phyloP scores from a whole-genome alignment of 2,797 vertebrate species.

The Margarornis squamiger region DNA sequence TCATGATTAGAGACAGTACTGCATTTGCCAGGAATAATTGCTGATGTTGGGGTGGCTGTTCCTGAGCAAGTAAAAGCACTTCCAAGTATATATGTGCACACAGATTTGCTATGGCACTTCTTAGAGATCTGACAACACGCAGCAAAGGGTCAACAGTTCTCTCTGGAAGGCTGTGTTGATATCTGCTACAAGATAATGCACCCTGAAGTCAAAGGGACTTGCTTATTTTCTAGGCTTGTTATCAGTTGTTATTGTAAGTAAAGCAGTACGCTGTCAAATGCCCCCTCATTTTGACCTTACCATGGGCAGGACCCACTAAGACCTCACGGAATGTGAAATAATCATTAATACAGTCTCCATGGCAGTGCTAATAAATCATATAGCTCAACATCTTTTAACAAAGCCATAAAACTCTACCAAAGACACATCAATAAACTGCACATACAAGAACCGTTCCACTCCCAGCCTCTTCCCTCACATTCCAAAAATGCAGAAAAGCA shows the following conservation, averaged over 20 bases:
- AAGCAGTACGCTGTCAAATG: conserved; percentile 40
- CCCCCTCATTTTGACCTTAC: conserved; percentile 43
- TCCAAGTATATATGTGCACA: background rate
- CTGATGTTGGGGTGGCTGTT: background rate
- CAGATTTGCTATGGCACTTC: background rate
- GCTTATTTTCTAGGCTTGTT: conserved; percentile 31
- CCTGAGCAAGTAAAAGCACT: background rate
- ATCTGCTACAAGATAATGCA: conserved; percentile 43
- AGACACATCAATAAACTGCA: conserved; percentile 23
- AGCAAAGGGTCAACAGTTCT: conserved; percentile 52
- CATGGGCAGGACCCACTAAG: conserved; percentile 34
- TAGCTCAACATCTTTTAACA: background rate
- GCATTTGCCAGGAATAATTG: background rate
- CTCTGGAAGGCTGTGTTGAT: conserved; percentile 40
- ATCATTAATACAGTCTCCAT: conserved; percentile 3
- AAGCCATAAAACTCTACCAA: conserved; percentile 31
- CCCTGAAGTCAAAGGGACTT: conserved; percentile 27
- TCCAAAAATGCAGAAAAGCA: conserved; percentile 23
- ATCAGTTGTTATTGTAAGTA: conserved; percentile 63
- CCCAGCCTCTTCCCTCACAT: conserved; percentile 11
- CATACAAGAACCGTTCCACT: background rate
- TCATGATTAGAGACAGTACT: rapidly evolving
- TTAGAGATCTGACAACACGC: background rate
- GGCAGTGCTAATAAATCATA: conserved; percentile 54
- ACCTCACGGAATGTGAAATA: conserved; percentile 60